Conservation (phyloP, 2,113 vertebrate species). For the Percopsis transmontana region DNA sequence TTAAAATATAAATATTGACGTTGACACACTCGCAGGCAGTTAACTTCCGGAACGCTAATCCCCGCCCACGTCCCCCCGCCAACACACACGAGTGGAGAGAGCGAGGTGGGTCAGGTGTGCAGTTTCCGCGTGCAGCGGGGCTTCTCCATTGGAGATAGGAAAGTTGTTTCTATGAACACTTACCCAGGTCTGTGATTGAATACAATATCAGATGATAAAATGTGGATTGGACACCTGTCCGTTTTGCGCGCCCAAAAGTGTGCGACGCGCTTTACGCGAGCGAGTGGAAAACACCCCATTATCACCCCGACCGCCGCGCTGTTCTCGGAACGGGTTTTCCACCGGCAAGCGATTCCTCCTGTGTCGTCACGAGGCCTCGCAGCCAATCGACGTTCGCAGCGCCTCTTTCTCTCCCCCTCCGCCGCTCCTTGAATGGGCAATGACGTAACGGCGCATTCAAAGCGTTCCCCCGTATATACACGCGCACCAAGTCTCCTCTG, state of each 20-base stretch:
- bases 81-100: too few species aligned
- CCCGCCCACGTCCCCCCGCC: too few species aligned
- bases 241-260: neutral
- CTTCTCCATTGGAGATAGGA: too few species aligned
- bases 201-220: too few species aligned
- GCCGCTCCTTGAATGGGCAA: conserved; percentile 91
- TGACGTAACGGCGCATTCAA: conserved; percentile 87
- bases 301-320: neutral
- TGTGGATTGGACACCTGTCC: too few species aligned
- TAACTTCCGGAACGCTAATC: too few species aligned
- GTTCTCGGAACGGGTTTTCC: conserved; percentile 61
- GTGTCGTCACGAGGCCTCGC: conserved; percentile 74
- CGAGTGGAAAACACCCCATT: neutral
- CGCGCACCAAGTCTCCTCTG: conserved; percentile 15
- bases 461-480: conserved; percentile 88
- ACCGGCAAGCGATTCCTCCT: conserved; percentile 70
- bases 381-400: conserved; percentile 76
- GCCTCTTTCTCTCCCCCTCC: conserved; percentile 37
- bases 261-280: neutral
- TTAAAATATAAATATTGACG: too few species aligned
- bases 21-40: too few species aligned
- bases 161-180: too few species aligned
- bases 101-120: too few species aligned
- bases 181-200: too few species aligned
- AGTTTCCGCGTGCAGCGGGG: too few species aligned